Evolutionary conservation across 2,797 vertebrate genomes (phyloP), one percentile per base, ranked within the genome.

Genomic region (Dipus sagitta): DNA sequence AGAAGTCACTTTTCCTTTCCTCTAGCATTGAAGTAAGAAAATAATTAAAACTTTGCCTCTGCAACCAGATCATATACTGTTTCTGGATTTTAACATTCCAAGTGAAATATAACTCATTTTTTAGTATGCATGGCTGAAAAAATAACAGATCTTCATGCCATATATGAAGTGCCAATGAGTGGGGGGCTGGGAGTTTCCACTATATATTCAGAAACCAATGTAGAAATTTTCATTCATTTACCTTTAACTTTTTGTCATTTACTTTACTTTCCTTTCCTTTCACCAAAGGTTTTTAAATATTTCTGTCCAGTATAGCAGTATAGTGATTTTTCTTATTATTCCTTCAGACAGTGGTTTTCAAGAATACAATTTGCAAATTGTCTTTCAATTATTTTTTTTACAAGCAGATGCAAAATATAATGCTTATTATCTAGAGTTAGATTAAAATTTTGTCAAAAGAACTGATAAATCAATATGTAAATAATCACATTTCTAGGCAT

Each of bases 301-400:
- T 87, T 15, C 52, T 87, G 2, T 90, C n/a, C 28, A 77, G 6
- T 86, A 7, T 52, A 13, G 75, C n/a, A 70, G 6, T 42, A 65
- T 28, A 88, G 52, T 82, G 38, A 32, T 3, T 42, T 71, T 30
- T 15, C 12, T 75, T 74, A 10, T 60, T 28, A 10, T 64, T 62
- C 4, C 6, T 70, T 42, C 32, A 52, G 74, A 34, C 21, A 60
- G 70, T 64, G 20, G 21, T 82, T 76, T 89, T 83, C 23, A 75
- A 67, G 38, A 6, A 15, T 20, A 12, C 58, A n/a, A 90, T 23
- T 74, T 34, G 34, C 34, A 52, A 64, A n/a, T 93, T 71, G 54
- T 20, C 88, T 20, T 54, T 83, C 86, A 91, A 88, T 54, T 71
- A 87, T 11, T 54, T 54, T 54, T 54, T 52, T 77, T 77, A 80